Base-by-base conservation (phyloP, 2,888 invertebrate genomes). In the Cenopis cana region DNA sequence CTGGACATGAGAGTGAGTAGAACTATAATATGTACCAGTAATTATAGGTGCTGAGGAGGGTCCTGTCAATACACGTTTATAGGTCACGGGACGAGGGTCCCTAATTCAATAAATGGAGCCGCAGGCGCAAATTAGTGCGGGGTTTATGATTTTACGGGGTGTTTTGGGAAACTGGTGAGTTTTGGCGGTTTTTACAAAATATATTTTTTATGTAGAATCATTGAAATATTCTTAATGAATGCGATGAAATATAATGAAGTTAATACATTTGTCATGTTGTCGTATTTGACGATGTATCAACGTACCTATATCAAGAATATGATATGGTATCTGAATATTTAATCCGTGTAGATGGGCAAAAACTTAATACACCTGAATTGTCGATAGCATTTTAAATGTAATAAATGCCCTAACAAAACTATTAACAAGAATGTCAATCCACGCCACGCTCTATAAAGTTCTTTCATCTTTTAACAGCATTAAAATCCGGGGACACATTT, bases 51-150 rank as follows among this genome's bases (percentile, higher is more conserved):
- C 60, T 73, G 73, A 73, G 67, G 60, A 73, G 73, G 73, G 74
- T 74, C 18, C 73, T 74, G 74, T 70, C 75, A 72, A 75, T 75
- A 73, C 72, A 50, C 46, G 54, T 73, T 60, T 49, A 61, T 41
- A 57, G 68, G 73, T 65, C 68, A 68, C 38, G 59, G 76, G 79
- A 81, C 76, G 77, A 81, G 81, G 82, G 82, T 81, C 73, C 56
- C 70, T 81, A 81, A 81, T 80, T 81, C 77, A 77, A 80, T 80
- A 81, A 79, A 78, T 80, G 79, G 79, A 76, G 77, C 73, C 77
- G 75, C 68, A 50, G 76, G 78, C 29, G 76, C 74, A 78, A 79
- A 79, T 81, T 78, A 80, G 76, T 76, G 73, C 59, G 57, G 68
- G 55, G 60, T 38, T 11, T 29, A 41, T 61, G 17, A 41, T 59